Evolutionary conservation across 2,888 invertebrate genomes (phyloP), one percentile per base, ranked within the genome.

Genomic region (Tipula confusa): DNA sequence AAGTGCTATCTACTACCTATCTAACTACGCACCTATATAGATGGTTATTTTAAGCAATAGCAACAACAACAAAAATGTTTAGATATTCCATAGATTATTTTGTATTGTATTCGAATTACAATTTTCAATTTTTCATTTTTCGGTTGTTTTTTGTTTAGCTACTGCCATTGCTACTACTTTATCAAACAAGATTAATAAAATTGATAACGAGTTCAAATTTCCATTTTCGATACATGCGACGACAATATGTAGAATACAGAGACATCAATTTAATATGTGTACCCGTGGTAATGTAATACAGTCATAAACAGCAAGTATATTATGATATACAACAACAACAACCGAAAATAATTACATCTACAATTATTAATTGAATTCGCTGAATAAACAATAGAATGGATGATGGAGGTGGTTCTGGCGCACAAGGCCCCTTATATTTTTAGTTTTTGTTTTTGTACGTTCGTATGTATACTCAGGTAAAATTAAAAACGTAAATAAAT

Each of bases 171-270:
- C 43, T 15, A 15, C 43, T 43, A 4, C 43, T 43, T 64, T 64
- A 64, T 64, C 24, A 64, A 64, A 64, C 64, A 24, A 64, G 64
- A 64, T 64, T 64, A 64, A 9, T 64, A 64, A 64, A 64, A 64
- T 64, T 64, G 64, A 64, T 64, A 64, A 64, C 64, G 64, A 64
- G 24, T 64, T 64, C 64, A 64, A 64, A 64, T 64, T 64, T 64
- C 24, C 64, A 24, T 24, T n/a, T n/a, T 24, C 64, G 64, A 24
- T 64, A 18, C 24, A 24, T 64, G 9, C 2, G 15, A 18, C 18
- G 48, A 48, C 18, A 48, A 6, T 24, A 3, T 64, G 13, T 64
- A 64, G n/a, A n/a, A n/a, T 24, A 64, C 24, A 9, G 3, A 24
- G 7, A 64, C 64, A 64, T 64, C 64, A 64, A 24, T 24, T 9